Percentiles rank a stretch among this genome's conserved stretches.
phyloP scores from a whole-genome alignment of 2,888 invertebrate genomes.

The Exocentrus adspersus region DNA sequence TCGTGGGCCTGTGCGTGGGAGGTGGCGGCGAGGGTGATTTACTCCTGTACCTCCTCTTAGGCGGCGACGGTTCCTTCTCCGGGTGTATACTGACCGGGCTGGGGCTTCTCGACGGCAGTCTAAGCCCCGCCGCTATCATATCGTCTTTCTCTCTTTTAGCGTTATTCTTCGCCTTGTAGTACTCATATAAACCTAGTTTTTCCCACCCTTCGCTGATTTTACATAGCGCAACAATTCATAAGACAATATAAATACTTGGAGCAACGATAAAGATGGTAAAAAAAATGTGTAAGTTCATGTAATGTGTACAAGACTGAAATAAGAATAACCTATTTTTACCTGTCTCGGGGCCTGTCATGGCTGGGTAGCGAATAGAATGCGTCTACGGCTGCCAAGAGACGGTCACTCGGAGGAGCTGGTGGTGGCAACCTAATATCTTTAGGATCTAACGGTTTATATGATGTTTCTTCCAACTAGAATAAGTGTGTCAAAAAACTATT shows the following conservation, averaged over 20 bases:
- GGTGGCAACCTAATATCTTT: constrained; percentile 91
- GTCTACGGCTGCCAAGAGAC: constrained; percentile 92
- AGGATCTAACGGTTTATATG: constrained; percentile 91
- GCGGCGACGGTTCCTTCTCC: constrained; percentile 77
- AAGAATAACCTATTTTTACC: constrained; percentile 65
- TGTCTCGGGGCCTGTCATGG: constrained; percentile 94
- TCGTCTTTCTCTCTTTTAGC: constrained; percentile 90
- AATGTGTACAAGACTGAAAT: constrained; percentile 11
- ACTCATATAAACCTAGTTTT: constrained; percentile 95
- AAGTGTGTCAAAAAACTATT: constrained; percentile 49
- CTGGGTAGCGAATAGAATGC: constrained; percentile 96
- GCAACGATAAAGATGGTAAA: constrained; percentile 14
- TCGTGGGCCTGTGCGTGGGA: constrained; percentile 38
- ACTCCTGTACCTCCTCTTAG: constrained; percentile 80
- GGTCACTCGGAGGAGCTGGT: constrained; percentile 93
- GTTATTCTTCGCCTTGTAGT: constrained; percentile 94
- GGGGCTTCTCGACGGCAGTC: constrained; percentile 80
- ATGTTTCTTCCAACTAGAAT: constrained; percentile 83
- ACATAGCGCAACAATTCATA: constrained; percentile 36
- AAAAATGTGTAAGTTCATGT: too few species aligned
- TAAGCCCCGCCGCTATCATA: constrained; percentile 76
- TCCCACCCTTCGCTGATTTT: constrained; percentile 93
- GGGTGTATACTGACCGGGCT: constrained; percentile 79
- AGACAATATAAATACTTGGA: constrained; percentile 30
- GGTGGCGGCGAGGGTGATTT: constrained; percentile 65